phyloP scores from a whole-genome alignment of 1,140 invertebrate genomes.

The Brachionus rotundiformis region DNA sequence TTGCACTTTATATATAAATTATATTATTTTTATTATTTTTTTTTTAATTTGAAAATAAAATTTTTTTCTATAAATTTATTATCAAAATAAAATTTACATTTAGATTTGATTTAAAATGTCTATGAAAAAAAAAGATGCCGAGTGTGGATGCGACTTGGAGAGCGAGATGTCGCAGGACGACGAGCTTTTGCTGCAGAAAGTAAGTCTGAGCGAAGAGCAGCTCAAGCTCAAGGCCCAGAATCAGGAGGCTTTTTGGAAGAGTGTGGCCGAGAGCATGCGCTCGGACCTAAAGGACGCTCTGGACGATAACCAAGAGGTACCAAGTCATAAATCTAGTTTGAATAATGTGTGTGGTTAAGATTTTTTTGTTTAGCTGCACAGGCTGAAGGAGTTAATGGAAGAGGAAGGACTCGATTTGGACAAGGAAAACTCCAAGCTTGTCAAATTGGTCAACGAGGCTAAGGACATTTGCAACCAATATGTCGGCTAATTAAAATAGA shows the following conservation, averaged over 20 bases:
- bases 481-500: background rate
- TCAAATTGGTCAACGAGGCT: constrained; percentile 20
- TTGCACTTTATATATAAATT: no score
- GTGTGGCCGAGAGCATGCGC: background rate
- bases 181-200: background rate
- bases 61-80: no score
- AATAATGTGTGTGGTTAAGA: background rate
- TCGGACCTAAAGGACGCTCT: background rate
- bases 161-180: constrained; percentile 32
- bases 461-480: constrained; percentile 51
- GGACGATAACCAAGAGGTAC: constrained; percentile 47
- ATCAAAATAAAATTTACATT: constrained; percentile 49
- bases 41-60: no score
- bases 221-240: background rate
- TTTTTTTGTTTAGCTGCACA: constrained; percentile 23
- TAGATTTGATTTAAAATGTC: background rate
- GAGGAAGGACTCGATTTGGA: constrained; percentile 31
- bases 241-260: constrained; percentile 46
- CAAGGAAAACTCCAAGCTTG: constrained; percentile 1
- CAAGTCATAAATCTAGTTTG: no score
- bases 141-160: constrained; percentile 13
- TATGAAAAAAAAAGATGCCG: background rate
- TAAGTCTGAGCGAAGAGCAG: constrained; percentile 26
- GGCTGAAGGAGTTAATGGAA: constrained; percentile 38
- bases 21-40: no score